These are phyloP conservation scores for Ganaspis sp. DNA, from an alignment of 1,140 invertebrate genomes.

Conservation along the genomic window DNA sequence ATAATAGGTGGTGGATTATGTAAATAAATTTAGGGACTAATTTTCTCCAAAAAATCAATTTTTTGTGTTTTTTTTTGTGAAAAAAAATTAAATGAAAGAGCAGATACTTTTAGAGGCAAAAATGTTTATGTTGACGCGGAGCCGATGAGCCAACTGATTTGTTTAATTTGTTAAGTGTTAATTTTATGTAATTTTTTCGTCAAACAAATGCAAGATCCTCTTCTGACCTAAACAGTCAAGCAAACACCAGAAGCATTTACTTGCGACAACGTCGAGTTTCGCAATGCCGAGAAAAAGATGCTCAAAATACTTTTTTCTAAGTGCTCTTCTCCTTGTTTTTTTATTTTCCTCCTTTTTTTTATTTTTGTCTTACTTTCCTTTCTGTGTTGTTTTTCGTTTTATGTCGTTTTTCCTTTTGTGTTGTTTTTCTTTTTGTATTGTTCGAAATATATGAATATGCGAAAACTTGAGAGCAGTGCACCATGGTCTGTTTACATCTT, in stretches of 20 bases:
- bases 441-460: too few relatives aligned
- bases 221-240: constrained; percentile 54
- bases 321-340: background rate
- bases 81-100: constrained; percentile 36
- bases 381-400: too few relatives aligned
- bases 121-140: constrained; percentile 72
- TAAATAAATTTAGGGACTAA: too few relatives aligned
- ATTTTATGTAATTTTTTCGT: constrained; percentile 72
- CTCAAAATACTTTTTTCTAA: background rate
- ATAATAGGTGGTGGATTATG: too few relatives aligned
- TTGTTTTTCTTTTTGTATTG: too few relatives aligned
- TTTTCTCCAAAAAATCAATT: too few relatives aligned
- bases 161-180: constrained; percentile 73
- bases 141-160: constrained; percentile 62
- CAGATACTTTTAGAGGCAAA: constrained; percentile 66
- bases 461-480: too few relatives aligned
- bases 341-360: background rate
- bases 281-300: background rate
- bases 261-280: constrained; percentile 32
- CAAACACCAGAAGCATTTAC: constrained; percentile 63
- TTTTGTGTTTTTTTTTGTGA: too few relatives aligned
- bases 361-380: too few relatives aligned
- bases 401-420: too few relatives aligned
- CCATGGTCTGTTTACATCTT: too few relatives aligned
- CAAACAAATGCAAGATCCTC: constrained; percentile 58